Base-by-base conservation (phyloP, 2,113 vertebrate genomes). In the Girardinichthys multiradiatus region DNA sequence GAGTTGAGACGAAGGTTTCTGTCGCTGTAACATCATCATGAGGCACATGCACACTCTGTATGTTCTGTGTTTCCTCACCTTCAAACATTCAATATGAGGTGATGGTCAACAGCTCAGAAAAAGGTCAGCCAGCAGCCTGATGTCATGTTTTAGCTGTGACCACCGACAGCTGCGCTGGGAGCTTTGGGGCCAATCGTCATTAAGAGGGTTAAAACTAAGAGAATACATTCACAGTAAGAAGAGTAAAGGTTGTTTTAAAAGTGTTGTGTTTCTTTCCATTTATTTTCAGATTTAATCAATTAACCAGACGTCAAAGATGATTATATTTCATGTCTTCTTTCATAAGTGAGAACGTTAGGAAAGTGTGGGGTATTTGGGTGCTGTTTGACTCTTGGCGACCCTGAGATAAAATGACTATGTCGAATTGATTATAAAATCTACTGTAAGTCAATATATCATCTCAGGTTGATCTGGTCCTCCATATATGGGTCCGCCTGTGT, bases 121-220 rank as follows among this genome's bases (percentile, higher is more conserved):
- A 26, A 27, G 78, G 64, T 85, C 74, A 77, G 80, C 79, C 79
- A 68, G 74, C 65, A 75, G 45, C 35, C 27, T 28, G 64, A 84
- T 87, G 84, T 86, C 76, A 76, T 92, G 79, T 86, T 85, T 59
- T 64, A 81, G 31, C 58, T 76, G 78, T 81, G 78, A 82, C 62
- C 68, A 68, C 59, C 59, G 58, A 28, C 88, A 77, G 83, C 81
- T 74, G 64, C 69, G 30, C 69, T 70, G 13, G 1, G 4, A 45
- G 42, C 42, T 5, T 5, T 5, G 17, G 7, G 27, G 58, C 30
- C 45, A 68, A 83, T 57, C 64, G 64, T 78, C 76, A 81, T 79
- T 68, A 31, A 62, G 39, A 72, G 64, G 29, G 67, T 70, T 45
- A 77, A 74, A 54, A 48, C 12, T 33, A 59, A 45, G 64, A 35